Conservation (phyloP, 2,113 vertebrate species). For the Castor canadensis region DNA sequence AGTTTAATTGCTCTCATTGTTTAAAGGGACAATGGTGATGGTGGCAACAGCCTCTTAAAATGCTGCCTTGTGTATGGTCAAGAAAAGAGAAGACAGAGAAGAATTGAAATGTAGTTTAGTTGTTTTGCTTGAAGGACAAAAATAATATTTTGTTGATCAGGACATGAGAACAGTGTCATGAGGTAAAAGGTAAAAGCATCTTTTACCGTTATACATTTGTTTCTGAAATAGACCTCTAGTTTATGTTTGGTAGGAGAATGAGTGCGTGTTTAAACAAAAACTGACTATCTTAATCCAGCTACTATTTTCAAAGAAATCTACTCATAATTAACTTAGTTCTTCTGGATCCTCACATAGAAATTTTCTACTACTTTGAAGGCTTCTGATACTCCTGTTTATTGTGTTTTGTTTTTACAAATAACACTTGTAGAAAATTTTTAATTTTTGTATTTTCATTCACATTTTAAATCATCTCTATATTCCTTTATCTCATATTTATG, state of each 20-base stretch:
- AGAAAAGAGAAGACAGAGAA: not conserved
- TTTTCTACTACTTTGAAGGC: not conserved
- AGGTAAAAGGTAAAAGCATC: not conserved
- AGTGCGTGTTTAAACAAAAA: not conserved
- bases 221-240: not conserved
- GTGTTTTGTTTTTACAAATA: conserved; percentile 10
- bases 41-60: not conserved
- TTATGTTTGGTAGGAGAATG: not conserved
- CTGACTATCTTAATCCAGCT: not conserved
- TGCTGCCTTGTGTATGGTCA: not conserved
- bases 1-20: not conserved
- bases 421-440: not conserved
- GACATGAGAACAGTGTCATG: not conserved
- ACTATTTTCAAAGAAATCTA: not conserved
- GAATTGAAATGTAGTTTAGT: not conserved
- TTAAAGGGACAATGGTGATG: not conserved
- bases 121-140: not conserved
- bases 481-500: not conserved
- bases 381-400: not conserved
- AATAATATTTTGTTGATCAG: not conserved
- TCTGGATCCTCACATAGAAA: not conserved
- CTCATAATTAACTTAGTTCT: not conserved
- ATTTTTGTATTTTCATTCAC: not conserved
- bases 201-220: not conserved
- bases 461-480: not conserved